phyloP scores from a whole-genome alignment of 2,113 vertebrate genomes.

The Beaufortia kweichowensis region DNA sequence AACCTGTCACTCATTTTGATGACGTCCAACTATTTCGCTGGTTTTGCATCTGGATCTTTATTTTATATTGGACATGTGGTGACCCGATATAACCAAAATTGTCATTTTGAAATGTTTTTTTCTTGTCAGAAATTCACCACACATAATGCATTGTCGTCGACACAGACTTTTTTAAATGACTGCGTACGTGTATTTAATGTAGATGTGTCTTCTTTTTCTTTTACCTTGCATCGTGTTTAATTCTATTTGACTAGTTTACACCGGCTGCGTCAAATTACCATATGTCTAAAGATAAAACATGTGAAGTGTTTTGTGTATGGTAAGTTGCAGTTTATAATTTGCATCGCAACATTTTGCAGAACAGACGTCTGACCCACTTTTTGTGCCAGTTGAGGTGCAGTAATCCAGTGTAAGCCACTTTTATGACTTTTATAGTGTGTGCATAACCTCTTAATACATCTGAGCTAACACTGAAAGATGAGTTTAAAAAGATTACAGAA shows the following conservation, averaged over 20 bases:
- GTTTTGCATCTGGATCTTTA: background rate
- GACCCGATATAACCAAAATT: background rate
- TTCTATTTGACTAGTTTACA: no score
- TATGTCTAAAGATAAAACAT: no score
- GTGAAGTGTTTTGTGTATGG: no score
- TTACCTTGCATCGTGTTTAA: no score
- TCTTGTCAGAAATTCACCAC: background rate
- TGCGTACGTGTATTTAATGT: no score
- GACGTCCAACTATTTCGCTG: background rate
- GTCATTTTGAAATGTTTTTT: background rate
- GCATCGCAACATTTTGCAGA: background rate
- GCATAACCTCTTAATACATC: constrained; percentile 2
- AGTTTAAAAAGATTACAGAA: constrained; percentile 30
- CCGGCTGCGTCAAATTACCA: no score
- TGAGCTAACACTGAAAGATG: constrained; percentile 1
- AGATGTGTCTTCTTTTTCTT: no score
- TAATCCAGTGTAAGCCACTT: background rate
- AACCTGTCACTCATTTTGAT: constrained; percentile 52
- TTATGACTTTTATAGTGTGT: constrained; percentile 3
- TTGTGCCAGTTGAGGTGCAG: background rate
- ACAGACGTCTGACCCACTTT: background rate
- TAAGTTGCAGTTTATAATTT: no score
- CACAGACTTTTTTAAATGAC: no score
- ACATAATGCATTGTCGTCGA: background rate
- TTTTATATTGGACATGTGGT: background rate